Evolutionary conservation across 2,113 vertebrate genomes (phyloP).

Genomic region (Hylia prasina): DNA sequence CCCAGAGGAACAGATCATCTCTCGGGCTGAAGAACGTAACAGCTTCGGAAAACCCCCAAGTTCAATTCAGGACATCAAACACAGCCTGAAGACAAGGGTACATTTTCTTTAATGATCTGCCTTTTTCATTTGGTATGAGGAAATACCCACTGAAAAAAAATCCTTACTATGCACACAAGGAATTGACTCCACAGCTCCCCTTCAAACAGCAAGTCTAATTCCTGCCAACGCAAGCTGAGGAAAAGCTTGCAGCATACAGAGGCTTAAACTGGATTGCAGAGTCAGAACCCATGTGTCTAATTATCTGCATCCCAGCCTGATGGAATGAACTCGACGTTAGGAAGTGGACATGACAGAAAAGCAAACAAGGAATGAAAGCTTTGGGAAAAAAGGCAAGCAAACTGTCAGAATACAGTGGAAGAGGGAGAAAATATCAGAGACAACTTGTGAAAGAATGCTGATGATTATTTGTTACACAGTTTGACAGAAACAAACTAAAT

Average conservation of each 20-base stretch:
- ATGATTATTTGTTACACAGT: not conserved
- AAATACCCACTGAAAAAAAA: not conserved
- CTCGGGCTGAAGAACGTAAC: not conserved
- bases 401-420: not conserved
- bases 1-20: not conserved
- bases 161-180: not conserved
- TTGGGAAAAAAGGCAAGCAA: not conserved
- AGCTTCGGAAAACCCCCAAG: not conserved
- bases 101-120: not conserved
- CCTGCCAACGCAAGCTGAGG: not conserved
- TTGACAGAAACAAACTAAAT: not conserved
- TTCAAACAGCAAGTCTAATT: not conserved
- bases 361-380: not conserved
- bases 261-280: not conserved
- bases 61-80: not conserved
- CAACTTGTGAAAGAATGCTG: not conserved
- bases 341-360: not conserved
- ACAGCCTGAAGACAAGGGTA: not conserved
- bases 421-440: not conserved
- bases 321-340: not conserved
- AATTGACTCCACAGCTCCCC: not conserved
- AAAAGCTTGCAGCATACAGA: not conserved
- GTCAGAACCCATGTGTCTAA: not conserved
- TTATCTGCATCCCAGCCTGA: not conserved
- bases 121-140: not conserved